Evolutionary conservation across 2,113 vertebrate genomes (phyloP).

Genomic region (Boulengeromyrus knoepffleri): DNA sequence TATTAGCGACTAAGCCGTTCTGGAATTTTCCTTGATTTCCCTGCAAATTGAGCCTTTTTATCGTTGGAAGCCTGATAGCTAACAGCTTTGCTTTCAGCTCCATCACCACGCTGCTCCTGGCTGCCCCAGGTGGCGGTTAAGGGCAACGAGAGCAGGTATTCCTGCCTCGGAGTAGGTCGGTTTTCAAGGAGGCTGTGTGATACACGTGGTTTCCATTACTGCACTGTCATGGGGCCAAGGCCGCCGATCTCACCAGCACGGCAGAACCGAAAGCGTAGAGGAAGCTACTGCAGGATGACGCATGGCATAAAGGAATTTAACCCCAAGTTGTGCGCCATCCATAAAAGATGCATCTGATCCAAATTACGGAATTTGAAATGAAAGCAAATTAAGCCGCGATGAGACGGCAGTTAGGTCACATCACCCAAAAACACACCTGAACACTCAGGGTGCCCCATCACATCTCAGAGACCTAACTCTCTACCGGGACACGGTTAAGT

Average conservation of each 20-base stretch:
- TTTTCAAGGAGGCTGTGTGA: slow-evolving; percentile 34
- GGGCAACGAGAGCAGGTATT: slow-evolving; percentile 46
- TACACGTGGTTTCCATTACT: slow-evolving; percentile 36
- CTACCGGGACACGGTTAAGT: not conserved
- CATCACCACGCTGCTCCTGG: slow-evolving; percentile 27
- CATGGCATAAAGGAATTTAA: not conserved
- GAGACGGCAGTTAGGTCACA: not conserved
- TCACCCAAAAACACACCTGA: not conserved
- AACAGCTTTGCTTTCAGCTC: slow-evolving; percentile 24
- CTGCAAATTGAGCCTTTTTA: not conserved
- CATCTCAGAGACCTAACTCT: not conserved
- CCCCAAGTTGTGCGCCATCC: not conserved
- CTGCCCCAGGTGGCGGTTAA: slow-evolving; percentile 26
- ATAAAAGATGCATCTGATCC: not conserved
- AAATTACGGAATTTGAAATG: not conserved
- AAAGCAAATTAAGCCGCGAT: not conserved
- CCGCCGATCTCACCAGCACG: slow-evolving; percentile 19
- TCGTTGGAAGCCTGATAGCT: slow-evolving; percentile 26
- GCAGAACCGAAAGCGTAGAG: slow-evolving; percentile 7
- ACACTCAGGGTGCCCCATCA: not conserved
- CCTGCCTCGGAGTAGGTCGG: slow-evolving; percentile 26
- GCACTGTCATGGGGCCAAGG: slow-evolving; percentile 31
- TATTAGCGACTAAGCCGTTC: slow-evolving; percentile 30
- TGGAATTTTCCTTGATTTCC: slow-evolving; percentile 1
- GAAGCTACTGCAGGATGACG: not conserved